Conservation (phyloP, 2,113 vertebrate species). For the Otolemur garnettii region DNA sequence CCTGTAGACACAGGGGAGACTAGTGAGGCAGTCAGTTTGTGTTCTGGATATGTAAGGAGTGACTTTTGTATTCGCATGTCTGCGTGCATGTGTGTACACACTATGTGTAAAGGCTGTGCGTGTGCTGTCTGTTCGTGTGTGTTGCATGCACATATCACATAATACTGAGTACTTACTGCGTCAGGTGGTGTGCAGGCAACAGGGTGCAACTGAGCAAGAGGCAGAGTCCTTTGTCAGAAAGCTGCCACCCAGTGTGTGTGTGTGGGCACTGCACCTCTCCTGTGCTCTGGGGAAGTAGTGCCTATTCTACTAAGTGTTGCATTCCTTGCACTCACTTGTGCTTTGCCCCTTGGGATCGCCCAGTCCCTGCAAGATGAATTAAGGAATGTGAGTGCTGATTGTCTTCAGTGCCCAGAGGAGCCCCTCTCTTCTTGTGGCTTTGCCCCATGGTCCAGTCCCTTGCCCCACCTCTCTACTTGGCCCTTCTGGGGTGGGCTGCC, state of each 20-base stretch:
- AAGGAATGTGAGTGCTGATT: background rate
- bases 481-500: background rate
- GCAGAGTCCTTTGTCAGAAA: background rate
- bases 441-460: background rate
- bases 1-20: accelerated
- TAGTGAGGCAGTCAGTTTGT: background rate
- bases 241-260: accelerated
- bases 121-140: background rate
- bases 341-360: background rate
- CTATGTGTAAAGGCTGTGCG: background rate
- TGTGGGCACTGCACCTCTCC: background rate
- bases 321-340: accelerated
- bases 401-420: background rate
- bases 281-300: background rate
- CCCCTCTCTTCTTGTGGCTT: background rate
- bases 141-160: background rate
- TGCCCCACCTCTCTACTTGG: background rate
- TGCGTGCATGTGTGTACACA: background rate
- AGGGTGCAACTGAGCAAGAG: background rate
- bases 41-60: background rate
- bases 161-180: background rate
- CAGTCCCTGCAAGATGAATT: background rate
- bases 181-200: too few relatives aligned
- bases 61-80: background rate
- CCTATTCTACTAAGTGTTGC: background rate